Evolutionary conservation across 1,140 invertebrate genomes (phyloP).

Genomic region (Riptortus pedestris): DNA sequence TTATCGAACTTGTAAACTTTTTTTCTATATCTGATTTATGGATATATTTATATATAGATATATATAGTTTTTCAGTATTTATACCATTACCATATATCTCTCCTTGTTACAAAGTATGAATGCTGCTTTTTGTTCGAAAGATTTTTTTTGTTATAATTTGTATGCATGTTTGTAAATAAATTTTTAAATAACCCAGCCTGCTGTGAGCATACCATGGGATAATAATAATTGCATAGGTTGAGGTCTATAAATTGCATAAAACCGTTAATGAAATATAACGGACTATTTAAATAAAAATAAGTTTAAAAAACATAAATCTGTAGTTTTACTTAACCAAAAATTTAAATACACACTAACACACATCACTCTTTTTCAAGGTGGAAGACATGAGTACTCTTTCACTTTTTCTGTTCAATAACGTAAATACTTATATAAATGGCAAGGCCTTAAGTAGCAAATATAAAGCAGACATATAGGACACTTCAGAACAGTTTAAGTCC

Average conservation of each 20-base stretch:
- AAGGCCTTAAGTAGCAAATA: too few relatives aligned
- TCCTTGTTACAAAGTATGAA: background rate
- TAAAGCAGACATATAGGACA: too few relatives aligned
- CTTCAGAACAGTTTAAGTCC: too few relatives aligned
- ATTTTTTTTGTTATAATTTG: conserved; percentile 7
- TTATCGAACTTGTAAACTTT: background rate
- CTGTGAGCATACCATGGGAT: conserved; percentile 13
- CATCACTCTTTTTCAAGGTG: too few relatives aligned
- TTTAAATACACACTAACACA: background rate
- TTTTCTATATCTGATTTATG: background rate
- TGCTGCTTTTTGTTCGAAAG: background rate
- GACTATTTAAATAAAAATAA: conserved; percentile 10
- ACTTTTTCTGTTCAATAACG: too few relatives aligned
- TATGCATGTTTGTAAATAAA: conserved; percentile 1
- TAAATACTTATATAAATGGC: too few relatives aligned
- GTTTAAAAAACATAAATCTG: background rate
- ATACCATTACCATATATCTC: conserved; percentile 2
- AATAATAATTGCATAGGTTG: conserved; percentile 17
- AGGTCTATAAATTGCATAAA: background rate
- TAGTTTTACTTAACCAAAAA: background rate
- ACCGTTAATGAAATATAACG: background rate
- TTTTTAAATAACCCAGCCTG: conserved; percentile 12
- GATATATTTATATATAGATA: background rate
- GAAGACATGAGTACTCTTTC: too few relatives aligned
- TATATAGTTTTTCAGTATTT: too few relatives aligned